phyloP scores from a whole-genome alignment of 2,797 vertebrate species.

The Zonotrichia albicollis region DNA sequence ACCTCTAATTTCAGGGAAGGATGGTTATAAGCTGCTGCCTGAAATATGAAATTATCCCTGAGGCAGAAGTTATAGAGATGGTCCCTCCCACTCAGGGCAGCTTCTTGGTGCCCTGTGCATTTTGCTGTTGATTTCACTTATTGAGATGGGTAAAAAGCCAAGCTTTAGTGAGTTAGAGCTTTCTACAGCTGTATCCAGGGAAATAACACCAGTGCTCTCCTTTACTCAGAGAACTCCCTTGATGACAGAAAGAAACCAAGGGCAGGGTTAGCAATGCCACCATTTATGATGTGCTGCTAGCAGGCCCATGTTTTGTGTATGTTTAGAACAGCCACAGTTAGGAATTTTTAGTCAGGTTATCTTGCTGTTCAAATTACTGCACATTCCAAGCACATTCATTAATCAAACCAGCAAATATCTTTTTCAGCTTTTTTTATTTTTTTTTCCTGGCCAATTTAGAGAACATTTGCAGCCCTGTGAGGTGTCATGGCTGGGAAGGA shows the following conservation, averaged over 20 bases:
- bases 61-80: neutral
- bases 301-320: neutral
- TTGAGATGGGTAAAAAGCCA: neutral
- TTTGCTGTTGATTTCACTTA: neutral
- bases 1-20: conserved; percentile 37
- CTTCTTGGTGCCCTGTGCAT: neutral
- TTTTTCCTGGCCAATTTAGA: neutral
- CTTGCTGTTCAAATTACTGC: neutral
- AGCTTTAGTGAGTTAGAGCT: neutral
- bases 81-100: neutral
- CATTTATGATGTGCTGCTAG: neutral
- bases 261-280: neutral
- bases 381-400: neutral
- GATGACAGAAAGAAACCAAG: neutral
- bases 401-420: neutral
- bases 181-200: neutral
- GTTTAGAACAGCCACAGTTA: neutral
- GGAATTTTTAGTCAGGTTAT: neutral
- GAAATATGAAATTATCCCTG: neutral
- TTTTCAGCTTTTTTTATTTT: neutral
- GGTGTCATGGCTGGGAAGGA: neutral
- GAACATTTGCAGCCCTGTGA: neutral
- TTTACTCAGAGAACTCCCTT: neutral
- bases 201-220: neutral
- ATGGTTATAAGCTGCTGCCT: neutral